Evolutionary conservation across 2,888 invertebrate species (phyloP).

Genomic region (Euplagia quadripunctaria): DNA sequence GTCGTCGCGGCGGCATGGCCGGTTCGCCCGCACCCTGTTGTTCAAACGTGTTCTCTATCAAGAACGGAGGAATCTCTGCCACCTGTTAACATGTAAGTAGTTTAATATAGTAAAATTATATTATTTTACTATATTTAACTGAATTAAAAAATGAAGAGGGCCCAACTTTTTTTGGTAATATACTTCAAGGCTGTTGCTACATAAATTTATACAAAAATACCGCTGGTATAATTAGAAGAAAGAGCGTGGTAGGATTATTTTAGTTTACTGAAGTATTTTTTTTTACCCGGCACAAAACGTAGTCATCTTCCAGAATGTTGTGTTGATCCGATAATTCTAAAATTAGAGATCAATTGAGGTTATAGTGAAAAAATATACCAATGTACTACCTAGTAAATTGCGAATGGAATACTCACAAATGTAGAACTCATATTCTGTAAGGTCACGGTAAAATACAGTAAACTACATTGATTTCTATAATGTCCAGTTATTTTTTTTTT

Average conservation of each 20-base stretch:
- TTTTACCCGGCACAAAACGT: conserved; percentile 91
- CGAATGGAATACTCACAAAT: no score
- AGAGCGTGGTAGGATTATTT: no score
- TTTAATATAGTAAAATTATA: no score
- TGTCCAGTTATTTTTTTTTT: no score
- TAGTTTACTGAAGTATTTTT: no score
- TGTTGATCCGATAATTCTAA: conserved; percentile 92
- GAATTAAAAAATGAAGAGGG: background rate
- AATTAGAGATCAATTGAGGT: conserved; percentile 27
- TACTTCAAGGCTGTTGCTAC: background rate
- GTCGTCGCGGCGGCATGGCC: conserved; percentile 84
- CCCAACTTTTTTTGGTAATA: no score
- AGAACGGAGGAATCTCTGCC: conserved; percentile 93
- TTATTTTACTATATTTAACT: background rate
- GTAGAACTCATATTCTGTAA: background rate
- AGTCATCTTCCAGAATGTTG: conserved; percentile 90
- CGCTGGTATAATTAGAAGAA: no score
- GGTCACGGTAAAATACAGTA: background rate
- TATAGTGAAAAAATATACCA: background rate
- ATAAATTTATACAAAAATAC: background rate
- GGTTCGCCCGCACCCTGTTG: conserved; percentile 72
- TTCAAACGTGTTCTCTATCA: conserved; percentile 88
- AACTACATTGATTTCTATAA: background rate
- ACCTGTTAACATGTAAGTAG: conserved; percentile 67
- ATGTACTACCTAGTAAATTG: background rate